Percentiles rank a stretch among this genome's conserved stretches.
Evolutionary conservation across 2,888 invertebrate genomes (phyloP).

Genomic region (Crossocerus cetratus): DNA sequence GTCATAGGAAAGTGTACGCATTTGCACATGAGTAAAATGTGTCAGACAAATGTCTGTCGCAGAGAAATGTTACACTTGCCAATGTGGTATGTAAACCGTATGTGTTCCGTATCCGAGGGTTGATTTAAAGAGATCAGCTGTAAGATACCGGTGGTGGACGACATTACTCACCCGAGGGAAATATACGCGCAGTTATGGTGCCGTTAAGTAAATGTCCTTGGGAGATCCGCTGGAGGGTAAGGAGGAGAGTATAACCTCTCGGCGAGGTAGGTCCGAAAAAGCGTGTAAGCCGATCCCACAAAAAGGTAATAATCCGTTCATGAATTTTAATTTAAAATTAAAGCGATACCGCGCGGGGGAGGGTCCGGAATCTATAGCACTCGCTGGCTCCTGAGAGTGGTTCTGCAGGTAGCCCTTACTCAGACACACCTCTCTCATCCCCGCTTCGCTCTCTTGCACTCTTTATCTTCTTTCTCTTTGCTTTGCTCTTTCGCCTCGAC

Average conservation of each 20-base stretch:
- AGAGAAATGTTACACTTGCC: too few species aligned
- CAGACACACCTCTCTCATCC: constrained; percentile 62
- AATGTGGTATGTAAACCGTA: too few species aligned
- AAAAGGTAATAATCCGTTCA: constrained; percentile 67
- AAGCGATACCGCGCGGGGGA: constrained; percentile 68
- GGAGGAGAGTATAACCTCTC: constrained; percentile 22
- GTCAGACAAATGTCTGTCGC: too few species aligned
- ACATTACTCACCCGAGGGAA: constrained; percentile 3
- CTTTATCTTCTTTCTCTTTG: constrained; percentile 28
- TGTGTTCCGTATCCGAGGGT: neutral
- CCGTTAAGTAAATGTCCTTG: constrained; percentile 42
- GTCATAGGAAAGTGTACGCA: too few species aligned
- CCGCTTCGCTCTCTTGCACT: constrained; percentile 49
- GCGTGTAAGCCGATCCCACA: constrained; percentile 62
- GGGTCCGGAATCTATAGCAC: constrained; percentile 63
- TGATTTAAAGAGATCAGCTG: neutral
- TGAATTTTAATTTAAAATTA: constrained; percentile 73
- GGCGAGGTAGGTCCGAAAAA: constrained; percentile 49
- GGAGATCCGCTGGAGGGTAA: constrained; percentile 30
- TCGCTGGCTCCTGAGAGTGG: constrained; percentile 57
- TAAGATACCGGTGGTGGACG: neutral
- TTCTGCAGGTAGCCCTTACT: constrained; percentile 65
- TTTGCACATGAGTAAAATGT: too few species aligned
- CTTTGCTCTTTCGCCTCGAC: constrained; percentile 26
- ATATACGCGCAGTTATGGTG: neutral